phyloP scores from a whole-genome alignment of 1,140 invertebrate species.

The Scaptomyza graminum region DNA sequence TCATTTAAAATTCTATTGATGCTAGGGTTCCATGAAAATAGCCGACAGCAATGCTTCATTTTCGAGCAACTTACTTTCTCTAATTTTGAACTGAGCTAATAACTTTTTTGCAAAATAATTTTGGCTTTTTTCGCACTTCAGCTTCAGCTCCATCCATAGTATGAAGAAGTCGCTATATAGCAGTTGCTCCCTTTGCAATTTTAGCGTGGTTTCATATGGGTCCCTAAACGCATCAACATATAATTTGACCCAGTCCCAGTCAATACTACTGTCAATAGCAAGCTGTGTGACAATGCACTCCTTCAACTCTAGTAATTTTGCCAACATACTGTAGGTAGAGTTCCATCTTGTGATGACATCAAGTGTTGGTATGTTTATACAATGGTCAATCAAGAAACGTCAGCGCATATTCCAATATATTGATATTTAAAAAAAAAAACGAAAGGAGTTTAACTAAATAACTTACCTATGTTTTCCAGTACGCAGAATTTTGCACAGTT shows the following conservation, averaged over 20 bases:
- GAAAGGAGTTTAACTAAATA: neutral
- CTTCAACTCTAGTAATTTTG: slow-evolving; percentile 7
- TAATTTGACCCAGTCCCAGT: slow-evolving; percentile 9
- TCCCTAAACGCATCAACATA: slow-evolving; percentile 11
- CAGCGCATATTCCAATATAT: neutral
- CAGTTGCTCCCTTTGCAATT: slow-evolving; percentile 11
- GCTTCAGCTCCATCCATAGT: slow-evolving; percentile 18
- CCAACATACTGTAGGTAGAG: slow-evolving; percentile 9
- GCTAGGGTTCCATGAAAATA: neutral
- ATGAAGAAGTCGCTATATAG: slow-evolving; percentile 15
- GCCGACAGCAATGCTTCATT: slow-evolving; percentile 8
- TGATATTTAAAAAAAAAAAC: neutral
- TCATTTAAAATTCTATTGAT: no score
- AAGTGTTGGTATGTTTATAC: slow-evolving; percentile 3
- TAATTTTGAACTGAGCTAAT: slow-evolving; percentile 1
- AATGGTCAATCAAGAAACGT: slow-evolving; percentile 3
- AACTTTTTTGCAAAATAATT: slow-evolving; percentile 1
- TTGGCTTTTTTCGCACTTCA: slow-evolving; percentile 4
- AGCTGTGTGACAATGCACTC: neutral
- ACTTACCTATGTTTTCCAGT: slow-evolving; percentile 13
- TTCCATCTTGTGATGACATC: slow-evolving; percentile 13
- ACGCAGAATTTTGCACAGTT: slow-evolving; percentile 7
- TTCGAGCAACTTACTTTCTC: slow-evolving; percentile 9
- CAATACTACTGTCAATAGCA: neutral
- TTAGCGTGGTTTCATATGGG: neutral